Base-by-base conservation (phyloP, 2,888 invertebrate genomes). In the Erebia ligea region DNA sequence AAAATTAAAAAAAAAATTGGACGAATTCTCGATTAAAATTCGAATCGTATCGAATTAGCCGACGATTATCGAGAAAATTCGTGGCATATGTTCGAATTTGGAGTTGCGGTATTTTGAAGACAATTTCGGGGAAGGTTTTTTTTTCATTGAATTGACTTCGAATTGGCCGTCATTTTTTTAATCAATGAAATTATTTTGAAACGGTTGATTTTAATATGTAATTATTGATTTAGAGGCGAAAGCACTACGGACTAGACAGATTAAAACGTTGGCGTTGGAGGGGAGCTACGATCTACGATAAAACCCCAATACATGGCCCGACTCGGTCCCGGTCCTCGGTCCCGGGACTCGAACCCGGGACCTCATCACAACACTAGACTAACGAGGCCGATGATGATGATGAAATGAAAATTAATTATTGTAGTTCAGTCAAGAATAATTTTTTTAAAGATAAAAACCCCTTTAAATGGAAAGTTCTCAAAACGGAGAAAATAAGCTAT, bases 21-120 rank as follows among this genome's bases (percentile, higher is more conserved):
- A 81, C 80, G 78, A 79, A 76, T 74, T 78, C 77, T 77, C 77
- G 78, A 81, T 81, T 82, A 78, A 78, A 78, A 72, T 73, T 87
- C 83, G 87, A 72, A 72, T 75, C 88, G 86, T 92, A 92, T 92
- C 88, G 86, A 92, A 92, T 92, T 92, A 91, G 89, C 80, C 80
- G 82, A 74, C 86, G 87, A 92, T 92, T 92, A 92, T 90, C 86
- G 87, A 85, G 82, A 85, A 88, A 89, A 86, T 87, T 87, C 86
- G 91, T 90, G 90, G 90, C 91, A 90, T 91, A 92, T 92, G 91
- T 88, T 90, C 80, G 78, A 80, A 73, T 73, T 75, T 63, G 67
- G 71, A 67, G 71, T 74, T 66, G 61, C 58, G 58, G 57, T 68
- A 70, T 76, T 77, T 74, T 48, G 73, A 76, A 72, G 70, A 72